Conservation (phyloP, 1,140 invertebrate species). For the Drosophila auraria region DNA sequence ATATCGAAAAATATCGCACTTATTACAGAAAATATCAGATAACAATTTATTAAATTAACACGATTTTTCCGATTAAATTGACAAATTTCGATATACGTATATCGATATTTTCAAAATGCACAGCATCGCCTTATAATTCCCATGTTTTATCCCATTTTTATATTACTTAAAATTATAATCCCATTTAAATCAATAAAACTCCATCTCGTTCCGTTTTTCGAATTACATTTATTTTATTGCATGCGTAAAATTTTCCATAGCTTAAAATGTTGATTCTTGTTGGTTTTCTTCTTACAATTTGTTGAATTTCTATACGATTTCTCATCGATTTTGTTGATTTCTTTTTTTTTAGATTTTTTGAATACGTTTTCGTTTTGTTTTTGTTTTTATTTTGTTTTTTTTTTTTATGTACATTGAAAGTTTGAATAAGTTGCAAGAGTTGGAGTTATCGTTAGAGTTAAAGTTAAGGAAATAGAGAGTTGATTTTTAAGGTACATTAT, state of each 20-base stretch:
- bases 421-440: constrained; percentile 80
- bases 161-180: not conserved
- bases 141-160: too few relatives aligned
- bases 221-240: constrained; percentile 81
- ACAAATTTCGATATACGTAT: too few relatives aligned
- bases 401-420: constrained; percentile 72
- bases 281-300: constrained; percentile 57
- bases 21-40: too few relatives aligned
- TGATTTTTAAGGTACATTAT: constrained; percentile 76
- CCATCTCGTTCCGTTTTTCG: constrained; percentile 38
- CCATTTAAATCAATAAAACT: not conserved
- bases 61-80: too few relatives aligned
- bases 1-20: too few relatives aligned
- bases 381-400: constrained; percentile 15
- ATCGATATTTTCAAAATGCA: too few relatives aligned
- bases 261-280: constrained; percentile 78
- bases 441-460: constrained; percentile 56
- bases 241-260: constrained; percentile 81
- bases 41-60: too few relatives aligned
- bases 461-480: constrained; percentile 75
- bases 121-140: too few relatives aligned
- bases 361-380: constrained; percentile 36
- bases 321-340: constrained; percentile 22
- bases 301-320: constrained; percentile 47
- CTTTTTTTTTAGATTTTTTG: constrained; percentile 38